Conservation (phyloP, 2,113 vertebrate species). For the Uria lomvia region DNA sequence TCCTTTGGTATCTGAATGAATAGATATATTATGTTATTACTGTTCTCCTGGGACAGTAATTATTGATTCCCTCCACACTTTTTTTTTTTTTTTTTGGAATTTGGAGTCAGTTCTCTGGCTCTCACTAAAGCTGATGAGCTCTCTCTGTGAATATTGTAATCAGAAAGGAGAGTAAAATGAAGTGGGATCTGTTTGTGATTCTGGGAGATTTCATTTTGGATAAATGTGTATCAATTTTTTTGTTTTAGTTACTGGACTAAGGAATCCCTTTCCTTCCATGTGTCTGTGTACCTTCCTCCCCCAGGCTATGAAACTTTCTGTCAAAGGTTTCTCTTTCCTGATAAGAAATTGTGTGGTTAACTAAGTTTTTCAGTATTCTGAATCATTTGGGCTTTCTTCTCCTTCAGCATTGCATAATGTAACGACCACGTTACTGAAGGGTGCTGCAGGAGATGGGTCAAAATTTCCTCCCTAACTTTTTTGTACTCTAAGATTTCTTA, state of each 20-base stretch:
- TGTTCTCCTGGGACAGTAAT: background rate
- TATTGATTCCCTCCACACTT: background rate
- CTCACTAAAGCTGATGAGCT: background rate
- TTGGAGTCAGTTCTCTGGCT: background rate
- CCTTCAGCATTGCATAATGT: background rate
- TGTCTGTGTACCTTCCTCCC: accelerated
- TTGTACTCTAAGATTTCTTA: background rate
- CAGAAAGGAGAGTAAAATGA: background rate
- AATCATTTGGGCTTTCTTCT: background rate
- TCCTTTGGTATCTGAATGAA: background rate
- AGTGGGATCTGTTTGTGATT: background rate
- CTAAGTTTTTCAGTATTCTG: background rate
- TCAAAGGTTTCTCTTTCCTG: background rate
- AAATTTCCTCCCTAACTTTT: background rate
- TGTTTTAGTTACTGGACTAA: background rate
- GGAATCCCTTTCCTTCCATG: background rate
- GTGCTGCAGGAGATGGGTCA: background rate
- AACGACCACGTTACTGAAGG: background rate
- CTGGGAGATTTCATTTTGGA: background rate
- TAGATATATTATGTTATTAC: background rate
- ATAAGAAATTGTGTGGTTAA: background rate
- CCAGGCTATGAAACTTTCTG: background rate
- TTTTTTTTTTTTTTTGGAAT: background rate
- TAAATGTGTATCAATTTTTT: background rate
- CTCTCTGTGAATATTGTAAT: background rate